Percentiles rank a stretch among this genome's conserved stretches.
Evolutionary conservation across 2,113 vertebrate genomes (phyloP).

Genomic region (Engraulis encrasicolus): DNA sequence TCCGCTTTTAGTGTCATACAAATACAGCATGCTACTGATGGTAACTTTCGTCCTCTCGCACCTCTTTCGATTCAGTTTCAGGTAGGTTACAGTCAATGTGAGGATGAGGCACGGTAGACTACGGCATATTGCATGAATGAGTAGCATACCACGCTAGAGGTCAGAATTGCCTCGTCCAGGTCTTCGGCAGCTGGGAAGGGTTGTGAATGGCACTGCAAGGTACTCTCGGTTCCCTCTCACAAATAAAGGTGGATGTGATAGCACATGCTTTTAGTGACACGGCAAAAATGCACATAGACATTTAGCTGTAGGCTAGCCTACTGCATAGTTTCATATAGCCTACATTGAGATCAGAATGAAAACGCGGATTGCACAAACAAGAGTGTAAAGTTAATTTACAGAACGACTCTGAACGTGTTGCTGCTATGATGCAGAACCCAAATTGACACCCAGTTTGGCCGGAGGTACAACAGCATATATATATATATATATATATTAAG

Average conservation of each 20-base stretch:
- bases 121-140: not conserved
- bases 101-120: not conserved
- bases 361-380: not conserved
- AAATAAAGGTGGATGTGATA: not conserved
- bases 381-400: not conserved
- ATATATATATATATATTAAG: not conserved
- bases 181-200: not conserved
- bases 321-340: not conserved
- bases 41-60: not conserved
- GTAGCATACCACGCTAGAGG: slow-evolving; percentile 35
- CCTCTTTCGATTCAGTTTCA: not conserved
- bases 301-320: not conserved
- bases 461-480: not conserved
- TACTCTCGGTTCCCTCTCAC: not conserved
- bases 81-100: not conserved
- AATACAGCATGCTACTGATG: not conserved
- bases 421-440: not conserved
- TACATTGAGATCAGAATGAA: not conserved
- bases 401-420: not conserved
- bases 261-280: not conserved
- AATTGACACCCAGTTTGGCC: not conserved
- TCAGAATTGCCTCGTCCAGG: slow-evolving; percentile 53
- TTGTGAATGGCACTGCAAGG: not conserved
- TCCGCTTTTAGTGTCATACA: not conserved
- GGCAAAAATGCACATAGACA: not conserved